Evolutionary conservation across 2,797 vertebrate genomes (phyloP).

Genomic region (Sebastolobus alascanus): DNA sequence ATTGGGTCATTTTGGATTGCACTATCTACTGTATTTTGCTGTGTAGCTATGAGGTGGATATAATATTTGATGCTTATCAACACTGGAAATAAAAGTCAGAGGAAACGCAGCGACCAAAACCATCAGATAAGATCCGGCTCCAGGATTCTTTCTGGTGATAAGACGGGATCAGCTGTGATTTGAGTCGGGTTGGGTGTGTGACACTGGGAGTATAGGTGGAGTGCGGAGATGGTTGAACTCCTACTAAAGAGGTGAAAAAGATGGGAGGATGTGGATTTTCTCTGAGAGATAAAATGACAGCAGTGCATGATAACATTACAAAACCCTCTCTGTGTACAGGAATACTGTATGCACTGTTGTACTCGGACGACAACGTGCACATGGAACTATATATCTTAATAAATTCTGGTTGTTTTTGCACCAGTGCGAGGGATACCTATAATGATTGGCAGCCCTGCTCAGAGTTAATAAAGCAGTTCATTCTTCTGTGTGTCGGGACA

Average conservation of each 20-base stretch:
- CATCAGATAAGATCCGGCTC: conserved; percentile 50
- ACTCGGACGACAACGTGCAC: conserved; percentile 32
- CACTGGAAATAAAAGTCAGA: conserved; percentile 26
- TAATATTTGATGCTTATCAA: conserved; percentile 51
- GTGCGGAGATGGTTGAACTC: conserved; percentile 38
- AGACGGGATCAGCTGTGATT: conserved; percentile 46
- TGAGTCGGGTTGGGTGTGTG: conserved; percentile 26
- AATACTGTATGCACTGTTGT: conserved; percentile 2
- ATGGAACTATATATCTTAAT: conserved; percentile 43
- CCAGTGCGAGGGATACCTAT: conserved; percentile 61
- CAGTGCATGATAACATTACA: conserved; percentile 7
- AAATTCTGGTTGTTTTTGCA: conserved; percentile 54
- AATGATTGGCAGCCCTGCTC: conserved; percentile 71
- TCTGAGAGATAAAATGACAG: conserved; percentile 43
- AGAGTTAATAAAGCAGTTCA: conserved; percentile 78
- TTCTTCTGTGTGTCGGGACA: conserved; percentile 83
- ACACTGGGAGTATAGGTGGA: conserved; percentile 39
- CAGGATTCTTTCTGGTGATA: conserved; percentile 56
- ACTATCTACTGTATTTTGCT: background rate
- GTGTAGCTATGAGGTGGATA: conserved; percentile 10
- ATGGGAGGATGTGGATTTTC: conserved; percentile 30
- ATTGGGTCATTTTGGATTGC: background rate
- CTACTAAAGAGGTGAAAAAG: conserved; percentile 35
- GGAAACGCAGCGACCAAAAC: conserved; percentile 10
- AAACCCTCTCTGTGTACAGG: conserved; percentile 10